Evolutionary conservation across 2,113 vertebrate genomes (phyloP).

Genomic region (Cyprinodon variegatus): DNA sequence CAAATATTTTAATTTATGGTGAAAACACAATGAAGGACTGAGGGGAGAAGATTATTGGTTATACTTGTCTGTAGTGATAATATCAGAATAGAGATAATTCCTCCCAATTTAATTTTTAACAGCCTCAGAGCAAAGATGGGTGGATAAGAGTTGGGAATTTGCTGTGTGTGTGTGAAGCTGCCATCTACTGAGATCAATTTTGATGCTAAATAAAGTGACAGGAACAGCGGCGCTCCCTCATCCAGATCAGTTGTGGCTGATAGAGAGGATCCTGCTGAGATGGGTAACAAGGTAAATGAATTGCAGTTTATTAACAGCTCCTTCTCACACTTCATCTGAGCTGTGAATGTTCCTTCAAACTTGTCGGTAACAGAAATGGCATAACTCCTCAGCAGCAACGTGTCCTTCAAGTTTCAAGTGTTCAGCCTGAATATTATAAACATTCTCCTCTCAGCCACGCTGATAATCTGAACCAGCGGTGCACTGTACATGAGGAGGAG

Average conservation of each 20-base stretch:
- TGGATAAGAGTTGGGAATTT: constrained; percentile 1
- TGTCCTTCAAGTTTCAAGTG: constrained; percentile 9
- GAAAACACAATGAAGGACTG: neutral
- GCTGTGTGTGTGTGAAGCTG: constrained; percentile 49
- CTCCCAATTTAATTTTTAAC: neutral
- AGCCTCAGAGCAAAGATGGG: neutral
- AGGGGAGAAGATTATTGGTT: neutral
- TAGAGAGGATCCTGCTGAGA: constrained; percentile 42
- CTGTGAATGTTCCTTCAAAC: neutral
- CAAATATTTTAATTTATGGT: neutral
- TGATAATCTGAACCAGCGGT: constrained; percentile 34
- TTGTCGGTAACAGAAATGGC: neutral
- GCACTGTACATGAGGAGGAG: constrained; percentile 51
- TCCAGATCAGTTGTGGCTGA: constrained; percentile 12
- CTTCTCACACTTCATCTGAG: neutral
- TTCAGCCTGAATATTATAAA: constrained; percentile 3
- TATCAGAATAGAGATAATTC: neutral
- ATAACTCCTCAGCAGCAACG: constrained; percentile 1
- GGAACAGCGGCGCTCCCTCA: constrained; percentile 19
- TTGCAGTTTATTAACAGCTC: constrained; percentile 42
- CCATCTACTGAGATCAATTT: constrained; percentile 66
- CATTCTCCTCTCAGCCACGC: constrained; percentile 4
- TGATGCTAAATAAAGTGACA: constrained; percentile 22
- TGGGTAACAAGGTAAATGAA: constrained; percentile 41
- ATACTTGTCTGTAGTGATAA: constrained; percentile 1